Conservation (phyloP, 2,888 invertebrate species). For the Phortica okadai region DNA sequence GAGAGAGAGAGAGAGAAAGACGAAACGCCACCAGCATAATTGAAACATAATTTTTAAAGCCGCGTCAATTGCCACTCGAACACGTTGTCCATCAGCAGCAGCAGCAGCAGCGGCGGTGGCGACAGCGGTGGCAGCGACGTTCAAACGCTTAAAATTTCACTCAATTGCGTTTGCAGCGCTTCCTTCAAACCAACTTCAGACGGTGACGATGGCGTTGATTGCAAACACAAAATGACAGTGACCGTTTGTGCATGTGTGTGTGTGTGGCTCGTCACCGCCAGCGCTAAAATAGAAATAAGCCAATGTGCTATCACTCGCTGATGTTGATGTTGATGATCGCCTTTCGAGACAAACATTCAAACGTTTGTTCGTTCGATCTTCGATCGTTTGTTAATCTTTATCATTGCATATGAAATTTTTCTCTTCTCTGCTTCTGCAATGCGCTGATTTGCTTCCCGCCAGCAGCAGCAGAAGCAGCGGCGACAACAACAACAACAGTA, state of each 20-base stretch:
- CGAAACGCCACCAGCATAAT: constrained; percentile 59
- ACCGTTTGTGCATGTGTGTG: not conserved
- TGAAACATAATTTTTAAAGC: constrained; percentile 69
- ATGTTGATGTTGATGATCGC: constrained; percentile 18
- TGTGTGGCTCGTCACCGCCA: not conserved
- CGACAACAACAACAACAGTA: not conserved
- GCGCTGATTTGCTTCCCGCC: constrained; percentile 31
- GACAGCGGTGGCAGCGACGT: not conserved
- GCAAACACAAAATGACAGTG: not conserved
- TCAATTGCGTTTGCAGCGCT: constrained; percentile 41
- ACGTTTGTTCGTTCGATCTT: not conserved
- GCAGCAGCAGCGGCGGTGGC: not conserved
- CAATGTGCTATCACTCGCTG: not conserved
- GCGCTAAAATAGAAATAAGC: not conserved
- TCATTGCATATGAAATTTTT: constrained; percentile 58
- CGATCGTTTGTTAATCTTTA: constrained; percentile 64
- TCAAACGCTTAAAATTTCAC: constrained; percentile 59
- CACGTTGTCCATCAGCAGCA: constrained; percentile 46
- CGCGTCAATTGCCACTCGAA: constrained; percentile 57
- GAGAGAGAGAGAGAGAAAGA: not conserved
- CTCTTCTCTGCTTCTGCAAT: constrained; percentile 23
- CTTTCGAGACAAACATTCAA: not conserved
- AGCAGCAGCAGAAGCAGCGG: constrained; percentile 27
- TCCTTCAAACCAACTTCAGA: not conserved
- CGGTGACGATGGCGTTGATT: constrained; percentile 1